Conservation (phyloP, 2,888 invertebrate species). For the Clostera curtula region DNA sequence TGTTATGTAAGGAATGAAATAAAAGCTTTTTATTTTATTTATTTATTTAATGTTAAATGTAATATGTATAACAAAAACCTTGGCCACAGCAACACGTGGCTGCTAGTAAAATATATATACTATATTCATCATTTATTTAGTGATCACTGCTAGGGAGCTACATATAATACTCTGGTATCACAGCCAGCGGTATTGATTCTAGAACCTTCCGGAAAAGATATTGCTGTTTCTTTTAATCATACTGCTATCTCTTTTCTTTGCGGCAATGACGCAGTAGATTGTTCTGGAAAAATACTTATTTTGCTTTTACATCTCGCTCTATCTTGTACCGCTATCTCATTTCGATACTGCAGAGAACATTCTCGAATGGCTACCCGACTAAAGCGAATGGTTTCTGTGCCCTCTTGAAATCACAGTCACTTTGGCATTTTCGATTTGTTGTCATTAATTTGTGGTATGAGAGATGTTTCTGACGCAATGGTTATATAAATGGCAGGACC, state of each 20-base stretch:
- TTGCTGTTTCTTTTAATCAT: constrained; percentile 6
- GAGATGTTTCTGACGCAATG: constrained; percentile 16
- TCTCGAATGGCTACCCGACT: constrained; percentile 36
- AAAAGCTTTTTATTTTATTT: too few species aligned
- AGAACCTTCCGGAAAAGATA: constrained; percentile 25
- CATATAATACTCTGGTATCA: constrained; percentile 9
- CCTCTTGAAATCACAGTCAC: constrained; percentile 3
- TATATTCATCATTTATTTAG: too few species aligned
- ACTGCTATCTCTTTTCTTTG: constrained; percentile 18
- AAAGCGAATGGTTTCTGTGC: constrained; percentile 8
- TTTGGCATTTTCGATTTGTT: constrained; percentile 9
- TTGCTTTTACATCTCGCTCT: constrained; percentile 10
- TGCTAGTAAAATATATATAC: too few species aligned
- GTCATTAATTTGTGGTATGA: constrained; percentile 18
- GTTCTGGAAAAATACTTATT: constrained; percentile 19
- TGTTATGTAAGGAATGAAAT: too few species aligned
- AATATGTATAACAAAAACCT: too few species aligned
- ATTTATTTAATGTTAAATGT: too few species aligned
- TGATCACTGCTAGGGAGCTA: constrained; percentile 2
- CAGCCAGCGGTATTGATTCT: constrained; percentile 16
- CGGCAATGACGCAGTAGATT: constrained; percentile 15
- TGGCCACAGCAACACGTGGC: too few species aligned
- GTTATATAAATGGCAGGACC: constrained; percentile 35
- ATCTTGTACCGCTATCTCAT: constrained; percentile 21
- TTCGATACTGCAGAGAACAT: constrained; percentile 23